Percentiles rank a stretch among this genome's conserved stretches.
phyloP scores from a whole-genome alignment of 1,140 invertebrate genomes.

The Archivesica marissinica region DNA sequence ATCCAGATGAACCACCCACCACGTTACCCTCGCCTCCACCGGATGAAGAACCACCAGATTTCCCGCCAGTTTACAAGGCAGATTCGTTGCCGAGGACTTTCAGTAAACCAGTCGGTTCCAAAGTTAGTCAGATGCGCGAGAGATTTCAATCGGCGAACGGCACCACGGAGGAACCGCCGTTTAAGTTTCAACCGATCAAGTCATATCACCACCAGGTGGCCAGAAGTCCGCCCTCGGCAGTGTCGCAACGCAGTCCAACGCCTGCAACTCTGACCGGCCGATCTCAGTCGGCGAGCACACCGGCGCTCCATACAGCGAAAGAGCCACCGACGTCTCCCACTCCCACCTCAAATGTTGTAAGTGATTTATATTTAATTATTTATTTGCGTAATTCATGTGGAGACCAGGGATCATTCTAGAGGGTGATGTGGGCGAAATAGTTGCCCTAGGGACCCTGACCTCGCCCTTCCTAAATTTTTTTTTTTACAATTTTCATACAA shows the following conservation, averaged over 20 bases:
- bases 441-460: no score
- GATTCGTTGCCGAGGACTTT: conserved; percentile 8
- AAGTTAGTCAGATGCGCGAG: conserved; percentile 73
- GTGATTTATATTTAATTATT: not conserved
- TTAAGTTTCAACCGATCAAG: conserved; percentile 28
- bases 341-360: not conserved
- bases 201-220: conserved; percentile 1
- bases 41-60: conserved; percentile 62
- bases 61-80: conserved; percentile 15
- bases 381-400: not conserved
- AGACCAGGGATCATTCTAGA: no score
- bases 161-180: not conserved
- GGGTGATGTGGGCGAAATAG: no score
- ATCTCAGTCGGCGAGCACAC: conserved; percentile 10
- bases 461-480: no score
- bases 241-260: conserved; percentile 29
- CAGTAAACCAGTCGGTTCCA: conserved; percentile 61
- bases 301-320: not conserved
- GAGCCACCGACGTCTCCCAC: conserved; percentile 30
- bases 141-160: conserved; percentile 67
- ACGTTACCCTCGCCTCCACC: conserved; percentile 23
- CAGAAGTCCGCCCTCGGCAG: not conserved
- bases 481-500: no score
- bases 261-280: conserved; percentile 16
- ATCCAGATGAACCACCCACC: conserved; percentile 22